Base-by-base conservation (phyloP, 2,888 invertebrate species). In the Caenorhabditis becei region DNA sequence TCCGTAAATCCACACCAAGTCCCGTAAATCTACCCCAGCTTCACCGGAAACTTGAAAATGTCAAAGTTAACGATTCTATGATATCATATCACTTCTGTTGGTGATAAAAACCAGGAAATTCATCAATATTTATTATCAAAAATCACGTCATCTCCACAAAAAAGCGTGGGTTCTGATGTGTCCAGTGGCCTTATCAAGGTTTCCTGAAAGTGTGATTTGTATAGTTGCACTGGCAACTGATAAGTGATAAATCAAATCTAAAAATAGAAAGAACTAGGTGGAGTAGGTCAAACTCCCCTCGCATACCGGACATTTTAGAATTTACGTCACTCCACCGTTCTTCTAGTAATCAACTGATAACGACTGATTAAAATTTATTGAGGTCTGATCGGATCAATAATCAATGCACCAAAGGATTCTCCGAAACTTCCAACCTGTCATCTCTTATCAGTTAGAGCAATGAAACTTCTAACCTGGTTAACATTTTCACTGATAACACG, bases 251-350 rank as follows among this genome's bases (percentile, higher is more conserved):
- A 53, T 53, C 24, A 20, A 24, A 5, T 53, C 66, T 66, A 66
- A 54, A 66, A 54, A 66, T 66, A 66, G 66, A 54, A 53, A 11
- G 47, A 49, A 23, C 51, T n/a, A 37, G 41, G 1, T 8, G 61
- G 32, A 32, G 65, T 65, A 35, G 24, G 54, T 54, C 66, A 28
- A 54, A 8, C 37, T 32, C 37, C 16, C 20, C 2, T 16, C 7
- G 26, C 37, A 66, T 66, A 66, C 66, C 66, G 66, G 66, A 66
- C 66, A 66, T 66, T 66, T 54, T 53, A 32, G 32, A 32, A 41
- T 41, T 53, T 53, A 66, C 53, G 53, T 66, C 66, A 66, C 26
- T 66, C 37, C 41, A 35, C 65, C 66, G 54, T 54, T 54, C 54
- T 18, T 32, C 32, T 32, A 32, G 32, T 32, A 32, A 32, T 32